Evolutionary conservation across 2,888 invertebrate species (phyloP).

Genomic region (Coleophora flavipennella): DNA sequence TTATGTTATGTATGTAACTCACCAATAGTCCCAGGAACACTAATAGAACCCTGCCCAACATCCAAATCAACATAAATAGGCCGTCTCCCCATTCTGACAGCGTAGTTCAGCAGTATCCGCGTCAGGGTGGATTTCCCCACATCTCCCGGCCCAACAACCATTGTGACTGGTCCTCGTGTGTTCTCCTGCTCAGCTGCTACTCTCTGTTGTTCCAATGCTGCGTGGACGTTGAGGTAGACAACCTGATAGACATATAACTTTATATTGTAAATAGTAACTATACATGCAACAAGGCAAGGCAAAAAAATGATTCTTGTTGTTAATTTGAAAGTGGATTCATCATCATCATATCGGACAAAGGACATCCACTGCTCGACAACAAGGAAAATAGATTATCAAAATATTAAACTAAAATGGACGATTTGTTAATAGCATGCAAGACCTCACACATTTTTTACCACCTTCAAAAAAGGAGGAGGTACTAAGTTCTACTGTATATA

Average conservation of each 20-base stretch:
- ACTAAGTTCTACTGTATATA: too few species aligned
- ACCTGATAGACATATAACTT: slow-evolving; percentile 59
- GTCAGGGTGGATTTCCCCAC: slow-evolving; percentile 97
- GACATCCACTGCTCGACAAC: too few species aligned
- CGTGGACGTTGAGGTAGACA: slow-evolving; percentile 96
- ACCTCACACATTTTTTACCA: too few species aligned
- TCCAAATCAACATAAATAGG: slow-evolving; percentile 97
- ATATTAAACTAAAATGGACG: too few species aligned
- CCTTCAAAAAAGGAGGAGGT: too few species aligned
- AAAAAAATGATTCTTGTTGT: too few species aligned
- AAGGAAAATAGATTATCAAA: too few species aligned
- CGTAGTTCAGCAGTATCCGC: slow-evolving; percentile 93
- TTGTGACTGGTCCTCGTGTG: slow-evolving; percentile 85
- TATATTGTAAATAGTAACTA: too few species aligned
- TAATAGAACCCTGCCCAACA: slow-evolving; percentile 94
- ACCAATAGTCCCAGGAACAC: slow-evolving; percentile 93
- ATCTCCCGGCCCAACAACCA: slow-evolving; percentile 95
- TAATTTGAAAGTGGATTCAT: too few species aligned
- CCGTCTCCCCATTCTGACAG: slow-evolving; percentile 88
- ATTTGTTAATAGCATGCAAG: too few species aligned
- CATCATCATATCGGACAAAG: too few species aligned
- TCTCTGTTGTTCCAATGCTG: slow-evolving; percentile 92
- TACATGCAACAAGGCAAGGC: too few species aligned
- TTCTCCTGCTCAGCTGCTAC: slow-evolving; percentile 83
- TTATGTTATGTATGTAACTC: slow-evolving; percentile 13